Base-by-base conservation (phyloP, 2,797 vertebrate genomes). In the Varecia variegata region DNA sequence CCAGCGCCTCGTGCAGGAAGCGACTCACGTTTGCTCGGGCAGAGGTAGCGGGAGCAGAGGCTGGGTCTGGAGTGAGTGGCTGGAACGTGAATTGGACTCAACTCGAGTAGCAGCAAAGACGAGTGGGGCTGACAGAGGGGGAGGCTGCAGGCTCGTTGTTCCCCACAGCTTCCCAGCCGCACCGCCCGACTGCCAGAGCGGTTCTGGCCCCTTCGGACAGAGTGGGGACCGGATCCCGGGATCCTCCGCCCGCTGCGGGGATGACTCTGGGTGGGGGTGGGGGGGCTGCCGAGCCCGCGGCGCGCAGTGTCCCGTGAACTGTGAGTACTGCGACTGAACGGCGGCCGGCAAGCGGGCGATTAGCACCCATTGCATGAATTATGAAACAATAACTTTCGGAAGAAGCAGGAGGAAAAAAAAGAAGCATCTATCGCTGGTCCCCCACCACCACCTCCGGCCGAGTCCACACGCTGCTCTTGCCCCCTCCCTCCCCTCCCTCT, bases 271-370 rank as follows among this genome's bases (percentile, higher is more conserved):
- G 87, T 45, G 52, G 58, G n/a, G 74, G 71, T 68, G 74, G 84
- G 73, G 70, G 84, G 74, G 80, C 68, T 80, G 25, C 94, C 83
- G 56, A 95, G 84, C 80, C 95, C 70, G 91, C 85, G 93, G 97
- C 95, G 97, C 93, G 96, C 97, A 97, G 97, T 98, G 98, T 98
- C 98, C 99, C 98, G 97, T 98, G 98, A 98, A 98, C 98, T 98
- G 98, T 98, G 98, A 98, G 98, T 98, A 98, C 97, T 32, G 86
- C 94, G 95, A 96, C 97, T 97, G 96, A 90, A 95, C 96, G 95
- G 92, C 97, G 97, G 97, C 95, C 93, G 96, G 94, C 94, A 90
- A 97, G 88, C 88, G 95, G 97, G 92, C 84, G 97, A 97, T 98
- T 97, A 93, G 95, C 92, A 97, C 95, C 94, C 96, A 93, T 68